Percentiles rank a stretch among this genome's conserved stretches.
Conservation (phyloP, 2,888 invertebrate genomes). For the Podotricha telesiphe region DNA sequence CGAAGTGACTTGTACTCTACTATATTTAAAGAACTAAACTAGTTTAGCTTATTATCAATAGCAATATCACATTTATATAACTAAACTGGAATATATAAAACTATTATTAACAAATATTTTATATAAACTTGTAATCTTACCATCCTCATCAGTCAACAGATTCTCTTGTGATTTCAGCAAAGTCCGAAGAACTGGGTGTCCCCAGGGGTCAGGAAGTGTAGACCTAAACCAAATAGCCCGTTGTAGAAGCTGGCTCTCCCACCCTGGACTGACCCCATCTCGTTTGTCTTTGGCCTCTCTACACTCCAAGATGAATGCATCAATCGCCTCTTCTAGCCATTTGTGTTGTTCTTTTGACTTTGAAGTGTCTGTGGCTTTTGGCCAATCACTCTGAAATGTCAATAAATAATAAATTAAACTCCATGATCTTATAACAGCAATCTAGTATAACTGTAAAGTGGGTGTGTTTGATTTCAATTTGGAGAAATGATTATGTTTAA, state of each 20-base stretch:
- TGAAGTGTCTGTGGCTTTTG: slow-evolving; percentile 52
- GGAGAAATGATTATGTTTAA: no score
- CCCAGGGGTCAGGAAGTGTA: slow-evolving; percentile 80
- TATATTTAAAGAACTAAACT: no score
- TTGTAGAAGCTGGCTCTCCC: slow-evolving; percentile 74
- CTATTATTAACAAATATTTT: no score
- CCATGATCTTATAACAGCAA: no score
- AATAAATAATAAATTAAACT: neutral
- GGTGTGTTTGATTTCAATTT: no score
- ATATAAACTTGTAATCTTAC: slow-evolving; percentile 49
- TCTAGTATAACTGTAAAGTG: no score
- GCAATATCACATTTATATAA: no score
- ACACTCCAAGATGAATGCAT: slow-evolving; percentile 65
- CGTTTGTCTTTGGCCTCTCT: slow-evolving; percentile 59
- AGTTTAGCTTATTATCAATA: no score
- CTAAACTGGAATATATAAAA: no score
- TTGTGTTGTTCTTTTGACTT: slow-evolving; percentile 60
- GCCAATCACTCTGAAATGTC: slow-evolving; percentile 68
- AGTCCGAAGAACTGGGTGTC: slow-evolving; percentile 80
- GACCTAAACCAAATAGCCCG: slow-evolving; percentile 83
- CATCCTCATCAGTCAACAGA: slow-evolving; percentile 67
- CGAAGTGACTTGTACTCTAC: no score
- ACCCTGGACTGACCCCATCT: slow-evolving; percentile 60
- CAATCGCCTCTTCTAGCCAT: slow-evolving; percentile 61
- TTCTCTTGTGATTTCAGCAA: slow-evolving; percentile 82